Percentiles rank a stretch among this genome's conserved stretches.
Evolutionary conservation across 1,140 invertebrate genomes (phyloP).

Genomic region (Cydia strobilella): DNA sequence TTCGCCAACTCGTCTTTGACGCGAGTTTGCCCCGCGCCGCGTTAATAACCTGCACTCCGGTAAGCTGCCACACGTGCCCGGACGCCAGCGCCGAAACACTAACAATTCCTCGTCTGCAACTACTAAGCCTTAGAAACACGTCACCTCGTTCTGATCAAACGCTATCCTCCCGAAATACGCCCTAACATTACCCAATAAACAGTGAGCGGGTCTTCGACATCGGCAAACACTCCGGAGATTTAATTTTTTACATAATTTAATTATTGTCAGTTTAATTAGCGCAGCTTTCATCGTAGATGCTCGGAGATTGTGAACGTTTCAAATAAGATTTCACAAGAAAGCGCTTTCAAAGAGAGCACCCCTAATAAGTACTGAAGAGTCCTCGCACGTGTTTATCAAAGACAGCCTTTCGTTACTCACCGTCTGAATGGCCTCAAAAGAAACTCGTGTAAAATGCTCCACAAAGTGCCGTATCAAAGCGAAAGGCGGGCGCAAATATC

Average conservation of each 20-base stretch:
- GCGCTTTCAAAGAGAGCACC: slow-evolving; percentile 79
- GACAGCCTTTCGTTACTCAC: slow-evolving; percentile 80
- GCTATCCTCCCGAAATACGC: background rate
- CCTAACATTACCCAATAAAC: background rate
- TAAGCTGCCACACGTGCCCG: slow-evolving; percentile 36
- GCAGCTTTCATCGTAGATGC: slow-evolving; percentile 73
- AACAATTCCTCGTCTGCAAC: background rate
- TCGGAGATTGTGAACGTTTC: slow-evolving; percentile 77
- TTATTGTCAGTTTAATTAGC: slow-evolving; percentile 80
- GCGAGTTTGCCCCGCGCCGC: slow-evolving; percentile 61
- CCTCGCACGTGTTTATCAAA: slow-evolving; percentile 80
- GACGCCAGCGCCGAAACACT: background rate
- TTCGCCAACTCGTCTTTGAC: slow-evolving; percentile 71
- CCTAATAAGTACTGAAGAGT: slow-evolving; percentile 80
- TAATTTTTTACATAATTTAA: slow-evolving; percentile 76
- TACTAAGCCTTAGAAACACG: background rate
- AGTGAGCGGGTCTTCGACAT: slow-evolving; percentile 46
- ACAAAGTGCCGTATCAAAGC: slow-evolving; percentile 79
- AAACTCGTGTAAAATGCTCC: slow-evolving; percentile 80
- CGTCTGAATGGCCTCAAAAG: slow-evolving; percentile 80
- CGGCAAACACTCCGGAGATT: slow-evolving; percentile 55
- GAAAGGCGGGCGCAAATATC: slow-evolving; percentile 78
- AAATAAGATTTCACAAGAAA: slow-evolving; percentile 78
- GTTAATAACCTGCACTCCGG: slow-evolving; percentile 64
- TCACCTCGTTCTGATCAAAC: background rate